Evolutionary conservation across 2,797 vertebrate genomes (phyloP).

Genomic region (Gastrophryne carolinensis): DNA sequence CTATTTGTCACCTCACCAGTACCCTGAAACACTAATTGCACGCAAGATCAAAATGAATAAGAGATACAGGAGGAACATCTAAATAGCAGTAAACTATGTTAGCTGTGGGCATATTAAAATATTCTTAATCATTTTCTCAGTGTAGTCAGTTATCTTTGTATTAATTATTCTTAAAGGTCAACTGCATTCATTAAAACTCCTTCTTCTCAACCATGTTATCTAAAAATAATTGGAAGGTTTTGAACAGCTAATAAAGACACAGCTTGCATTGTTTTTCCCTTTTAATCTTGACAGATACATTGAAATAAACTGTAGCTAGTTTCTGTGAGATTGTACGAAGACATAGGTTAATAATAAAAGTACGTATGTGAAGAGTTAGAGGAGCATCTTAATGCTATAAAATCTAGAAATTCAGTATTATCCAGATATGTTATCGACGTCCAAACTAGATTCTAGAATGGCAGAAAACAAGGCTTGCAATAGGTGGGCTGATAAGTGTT

Average conservation of each 20-base stretch:
- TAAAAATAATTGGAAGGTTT: slow-evolving; percentile 79
- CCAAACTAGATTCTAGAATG: too few species aligned
- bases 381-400: too few species aligned
- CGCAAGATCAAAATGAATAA: slow-evolving; percentile 50
- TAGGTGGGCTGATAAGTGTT: too few species aligned
- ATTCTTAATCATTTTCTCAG: slow-evolving; percentile 75
- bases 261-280: slow-evolving; percentile 37
- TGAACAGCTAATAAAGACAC: slow-evolving; percentile 56
- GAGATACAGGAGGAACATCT: slow-evolving; percentile 46
- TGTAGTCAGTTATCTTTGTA: slow-evolving; percentile 71
- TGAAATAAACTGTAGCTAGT: not conserved
- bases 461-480: too few species aligned
- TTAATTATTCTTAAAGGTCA: slow-evolving; percentile 85
- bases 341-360: too few species aligned
- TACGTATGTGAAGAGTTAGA: too few species aligned
- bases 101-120: slow-evolving; percentile 63
- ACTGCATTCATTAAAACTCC: slow-evolving; percentile 71
- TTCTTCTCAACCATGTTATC: slow-evolving; percentile 79
- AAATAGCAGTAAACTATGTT: slow-evolving; percentile 24
- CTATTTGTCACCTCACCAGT: slow-evolving; percentile 45
- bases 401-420: too few species aligned
- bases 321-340: too few species aligned
- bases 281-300: slow-evolving; percentile 9
- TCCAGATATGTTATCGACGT: too few species aligned
- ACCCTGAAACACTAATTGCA: slow-evolving; percentile 48